Base-by-base conservation (phyloP, 2,888 invertebrate species). In the Incurvaria masculella region DNA sequence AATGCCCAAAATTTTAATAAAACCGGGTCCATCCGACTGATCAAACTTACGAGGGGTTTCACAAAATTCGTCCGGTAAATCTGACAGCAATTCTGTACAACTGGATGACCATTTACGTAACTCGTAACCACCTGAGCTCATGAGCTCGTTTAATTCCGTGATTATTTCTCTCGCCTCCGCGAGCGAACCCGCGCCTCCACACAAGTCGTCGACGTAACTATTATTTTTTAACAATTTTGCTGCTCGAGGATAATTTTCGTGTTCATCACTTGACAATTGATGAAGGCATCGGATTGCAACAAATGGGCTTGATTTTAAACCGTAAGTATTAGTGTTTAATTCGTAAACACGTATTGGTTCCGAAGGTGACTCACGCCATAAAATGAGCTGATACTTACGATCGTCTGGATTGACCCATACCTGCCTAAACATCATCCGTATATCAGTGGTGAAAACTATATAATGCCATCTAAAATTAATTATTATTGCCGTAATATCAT, bases 351-450 rank as follows among this genome's bases (percentile, higher is more conserved):
- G 23, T 8, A 47, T 8, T 20, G 42, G 42, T 18, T 42, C 14
- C 2, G 17, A 18, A 4, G 33, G 18, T 33, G 42, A 47, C 11
- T 18, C 33, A 14, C 47, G 17, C 49, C 49, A 49, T 6, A 46
- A 20, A 16, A 45, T 48, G 10, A 49, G 39, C 21, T 49, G 49
- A 17, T 39, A 49, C 2, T 20, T 21, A 16, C 46, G 20, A 39
- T 46, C 49, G 2, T 38, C 43, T 2, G 42, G 41, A 26, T 44
- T 21, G 1, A 49, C 21, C 38, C 21, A 41, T 11, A 44, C 40
- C 39, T 26, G 20, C 4, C 49, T 39, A 16, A 49, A 46, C 49
- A 49, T 49, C 49, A 49, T 49, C 19, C 26, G 20, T 5, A 46
- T 46, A n/a, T 49, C 49, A 4, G 46, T 44, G 16, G 33, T 41